phyloP scores from a whole-genome alignment of 2,888 invertebrate species.

The Magallana nippona region DNA sequence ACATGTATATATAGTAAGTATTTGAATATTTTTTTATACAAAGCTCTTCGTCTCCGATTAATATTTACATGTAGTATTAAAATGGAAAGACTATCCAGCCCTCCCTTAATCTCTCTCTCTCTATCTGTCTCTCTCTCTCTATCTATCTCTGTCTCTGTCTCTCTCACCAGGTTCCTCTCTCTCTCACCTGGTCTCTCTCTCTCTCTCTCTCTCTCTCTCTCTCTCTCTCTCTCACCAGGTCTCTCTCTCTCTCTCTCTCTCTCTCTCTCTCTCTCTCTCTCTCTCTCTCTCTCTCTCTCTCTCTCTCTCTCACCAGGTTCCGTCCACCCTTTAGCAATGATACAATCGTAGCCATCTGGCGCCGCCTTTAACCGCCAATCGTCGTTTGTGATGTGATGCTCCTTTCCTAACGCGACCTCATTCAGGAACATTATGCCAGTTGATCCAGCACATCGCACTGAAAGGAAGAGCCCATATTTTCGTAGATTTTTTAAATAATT shows the following conservation, averaged over 20 bases:
- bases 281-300: constrained; percentile 25
- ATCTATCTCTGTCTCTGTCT: too few relatives aligned
- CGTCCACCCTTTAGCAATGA: constrained; percentile 76
- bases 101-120: constrained; percentile 21
- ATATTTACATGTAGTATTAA: not conserved
- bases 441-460: constrained; percentile 73
- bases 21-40: not conserved
- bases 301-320: constrained; percentile 75
- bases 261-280: constrained; percentile 34
- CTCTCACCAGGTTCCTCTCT: constrained; percentile 75
- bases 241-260: constrained; percentile 25
- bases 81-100: not conserved
- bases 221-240: constrained; percentile 70
- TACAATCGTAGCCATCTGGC: constrained; percentile 78
- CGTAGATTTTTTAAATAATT: too few relatives aligned
- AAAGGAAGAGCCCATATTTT: constrained; percentile 41
- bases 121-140: constrained; percentile 36
- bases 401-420: constrained; percentile 80
- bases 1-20: too few relatives aligned
- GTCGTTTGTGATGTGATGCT: constrained; percentile 74
- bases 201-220: too few relatives aligned
- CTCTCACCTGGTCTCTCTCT: constrained; percentile 76
- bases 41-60: not conserved
- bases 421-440: constrained; percentile 81
- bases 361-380: constrained; percentile 74